Evolutionary conservation across 2,113 vertebrate species (phyloP).

Genomic region (Ardeotis arabs): DNA sequence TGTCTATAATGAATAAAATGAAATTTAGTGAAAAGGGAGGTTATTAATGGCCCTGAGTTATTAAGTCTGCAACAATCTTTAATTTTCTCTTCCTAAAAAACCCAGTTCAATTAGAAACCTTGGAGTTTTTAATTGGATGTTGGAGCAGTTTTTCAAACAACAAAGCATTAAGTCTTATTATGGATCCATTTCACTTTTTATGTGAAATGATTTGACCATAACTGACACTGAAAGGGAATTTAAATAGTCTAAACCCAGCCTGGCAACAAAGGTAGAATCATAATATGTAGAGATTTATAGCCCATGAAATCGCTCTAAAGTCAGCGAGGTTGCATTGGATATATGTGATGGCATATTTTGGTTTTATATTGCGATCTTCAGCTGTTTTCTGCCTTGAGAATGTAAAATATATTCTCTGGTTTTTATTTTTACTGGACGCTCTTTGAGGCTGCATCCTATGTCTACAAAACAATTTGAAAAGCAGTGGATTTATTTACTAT

Average conservation of each 20-base stretch:
- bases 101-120: not conserved
- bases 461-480: conserved; percentile 34
- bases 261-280: not conserved
- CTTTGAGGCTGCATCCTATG: not conserved
- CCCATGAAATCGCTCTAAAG: not conserved
- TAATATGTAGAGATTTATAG: not conserved
- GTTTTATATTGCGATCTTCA: not conserved
- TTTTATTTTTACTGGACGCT: not conserved
- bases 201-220: conserved; percentile 36
- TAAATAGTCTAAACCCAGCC: conserved; percentile 17
- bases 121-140: not conserved
- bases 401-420: not conserved
- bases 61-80: not conserved
- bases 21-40: not conserved
- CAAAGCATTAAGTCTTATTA: conserved; percentile 18
- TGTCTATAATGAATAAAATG: not conserved
- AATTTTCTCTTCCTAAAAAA: not conserved
- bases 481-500: conserved; percentile 23
- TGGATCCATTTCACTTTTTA: conserved; percentile 14
- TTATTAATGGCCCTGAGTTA: not conserved
- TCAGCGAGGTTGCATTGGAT: not conserved
- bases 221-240: conserved; percentile 32
- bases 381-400: not conserved
- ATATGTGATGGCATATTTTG: not conserved
- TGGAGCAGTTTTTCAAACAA: conserved; percentile 19